Base-by-base conservation (phyloP, 2,797 vertebrate genomes). In the Pelodytes ibericus region DNA sequence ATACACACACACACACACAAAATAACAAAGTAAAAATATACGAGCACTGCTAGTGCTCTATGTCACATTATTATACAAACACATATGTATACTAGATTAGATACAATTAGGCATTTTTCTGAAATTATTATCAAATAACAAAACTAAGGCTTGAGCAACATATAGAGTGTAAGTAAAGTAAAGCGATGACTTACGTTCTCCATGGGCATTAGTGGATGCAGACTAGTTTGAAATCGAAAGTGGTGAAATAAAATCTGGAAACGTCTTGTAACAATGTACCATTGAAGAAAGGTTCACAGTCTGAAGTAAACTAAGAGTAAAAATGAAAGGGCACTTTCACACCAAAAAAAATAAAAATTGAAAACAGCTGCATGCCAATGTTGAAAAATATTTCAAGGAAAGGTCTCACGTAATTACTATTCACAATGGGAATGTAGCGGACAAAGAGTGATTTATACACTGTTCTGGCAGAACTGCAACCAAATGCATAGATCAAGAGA, bases 211-310 rank as follows among this genome's bases (percentile, higher is more conserved):
- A 47, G 18, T 16, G 4, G 44, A 47, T 2, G 44, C 10, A 53
- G 49, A 20, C 49, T 53, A 24, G 49, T 53, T 53, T 53, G 49
- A 24, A 53, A 53, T 4, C 49, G 41, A 13, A 22, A 53, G 2
- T 24, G 49, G 11, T 24, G 49, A 22, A 22, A 53, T 20, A 53
- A 53, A 44, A 44, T 16, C 41, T 44, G 41, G 41, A 44, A 1
- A 44, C 41, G 41, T 22, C 49, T 53, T 22, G 49, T 53, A 53
- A 20, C n/a, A 53, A 53, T 53, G 49, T 22, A 22, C 11, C n/a
- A 53, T 20, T 53, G 49, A 53, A 53, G 49, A 53, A 53, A 53
- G 49, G 22, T 53, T 53, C 49, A n/a, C 49, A 53, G 20, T 53
- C 49, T 53, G 49, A 24, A 5, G 49, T 53, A 24, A 53, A 53